Evolutionary conservation across 2,888 invertebrate species (phyloP), one percentile per base, ranked within the genome.

Genomic region (Molanna angustata): DNA sequence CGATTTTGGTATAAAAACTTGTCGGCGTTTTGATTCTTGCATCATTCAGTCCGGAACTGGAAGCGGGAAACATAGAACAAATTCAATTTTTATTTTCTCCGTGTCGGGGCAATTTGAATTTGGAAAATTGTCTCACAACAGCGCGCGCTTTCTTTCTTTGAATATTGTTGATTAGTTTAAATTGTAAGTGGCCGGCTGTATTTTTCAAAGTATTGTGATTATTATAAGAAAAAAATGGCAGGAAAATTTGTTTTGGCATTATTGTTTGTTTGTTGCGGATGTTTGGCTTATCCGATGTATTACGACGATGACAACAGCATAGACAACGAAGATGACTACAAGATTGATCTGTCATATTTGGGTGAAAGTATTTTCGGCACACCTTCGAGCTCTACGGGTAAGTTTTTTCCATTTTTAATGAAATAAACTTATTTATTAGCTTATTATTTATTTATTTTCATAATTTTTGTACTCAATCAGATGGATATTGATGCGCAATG

Each of bases 1-100:
- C 17, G 16, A 49, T 41, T 32, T 52, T 37, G 19, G 44, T 57
- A 57, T 57, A 57, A 57, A 57, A 57, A 57, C 50, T 43, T 31
- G 42, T 31, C 33, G 33, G 22, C 48, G n/a, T 41, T 17, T 32
- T 11, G 18, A 11, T 16, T 14, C 13, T 16, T 32, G 46, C 39
- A 51, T 50, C 57, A 57, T 44, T 57, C 31, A 19, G 35, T 47
- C 31, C 32, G 33, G 31, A 42, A 32, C 40, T 35, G 22, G 41
- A 22, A 19, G 32, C 18, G 27, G 35, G 52, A 52, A 52, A 52
- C 46, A 37, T 13, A 35, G 13, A 35, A 35, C 37, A 13, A 27
- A 35, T 35, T 35, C 13, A n/a, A 4, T 35, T 35, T 7, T 35
- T 35, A 4, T 27, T 27, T 27, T n/a, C n/a, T n/a, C n/a, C n/a